Base-by-base conservation (phyloP, 2,888 invertebrate species). In the Drosophila formosana region DNA sequence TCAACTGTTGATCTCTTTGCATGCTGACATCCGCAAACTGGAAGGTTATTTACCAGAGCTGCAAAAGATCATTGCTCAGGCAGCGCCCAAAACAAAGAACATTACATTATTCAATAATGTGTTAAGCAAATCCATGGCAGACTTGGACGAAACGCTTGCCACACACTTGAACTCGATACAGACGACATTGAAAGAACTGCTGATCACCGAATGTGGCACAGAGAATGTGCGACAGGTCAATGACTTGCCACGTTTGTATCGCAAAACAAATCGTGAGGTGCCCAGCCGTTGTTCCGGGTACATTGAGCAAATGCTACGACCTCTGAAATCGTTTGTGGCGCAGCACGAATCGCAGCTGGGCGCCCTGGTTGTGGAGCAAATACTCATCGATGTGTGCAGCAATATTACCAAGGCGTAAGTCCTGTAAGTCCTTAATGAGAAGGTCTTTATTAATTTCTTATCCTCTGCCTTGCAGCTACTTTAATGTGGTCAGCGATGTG, bases 191-290 rank as follows among this genome's bases (percentile, higher is more conserved):
- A 98, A 92, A 93, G 96, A 88, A 96, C 95, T 90, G 93, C 95
- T 65, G 96, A 98, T 4, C 94, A 95, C 18, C 95, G 96, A 91
- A 94, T 96, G 95, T 86, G 96, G 95, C 80, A 93, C 94, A 55
- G 91, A 93, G 26, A 95, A 95, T 79, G 93, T 97, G 79, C 95
- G 95, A 73, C 96, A 96, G 94, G 98, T 99, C 4, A 96, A 95
- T 80, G 98, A 99, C 91, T 97, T 99, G 92, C 99, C 99, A 2
- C 94, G 98, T 72, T 93, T 98, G 62, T 99, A 97, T 91, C 94
- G 98, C 60, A 96, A 98, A 91, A 98, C 98, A 0, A 98, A 98
- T 91, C 94, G 97, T 72, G 97, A 96, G 79, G 94, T 96, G 28
- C 98, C 98, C 0, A 95, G 95, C 1, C 96, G 96, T 83, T 95